Percentiles rank a stretch among this genome's conserved stretches.
Conservation (phyloP, 2,113 vertebrate genomes). For the Xiphias gladius region DNA sequence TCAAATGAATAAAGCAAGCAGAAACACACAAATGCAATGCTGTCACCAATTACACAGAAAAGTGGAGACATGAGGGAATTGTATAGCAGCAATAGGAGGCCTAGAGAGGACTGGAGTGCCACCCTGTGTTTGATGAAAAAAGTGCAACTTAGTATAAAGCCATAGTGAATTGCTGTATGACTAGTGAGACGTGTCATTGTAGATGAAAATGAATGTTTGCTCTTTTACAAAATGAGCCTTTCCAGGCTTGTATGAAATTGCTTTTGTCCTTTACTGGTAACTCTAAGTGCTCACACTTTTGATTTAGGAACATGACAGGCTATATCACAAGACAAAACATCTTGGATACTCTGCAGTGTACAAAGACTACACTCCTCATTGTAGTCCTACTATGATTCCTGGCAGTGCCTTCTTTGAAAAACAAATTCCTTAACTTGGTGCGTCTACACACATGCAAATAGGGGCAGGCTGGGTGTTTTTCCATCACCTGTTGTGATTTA, state of each 20-base stretch:
- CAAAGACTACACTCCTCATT: background rate
- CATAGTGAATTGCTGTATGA: background rate
- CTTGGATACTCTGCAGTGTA: background rate
- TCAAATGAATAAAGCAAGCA: slow-evolving; percentile 34
- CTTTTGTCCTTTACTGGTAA: slow-evolving; percentile 10
- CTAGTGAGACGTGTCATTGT: background rate
- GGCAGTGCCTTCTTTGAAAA: slow-evolving; percentile 82
- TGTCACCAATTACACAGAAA: slow-evolving; percentile 36
- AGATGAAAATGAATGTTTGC: slow-evolving; percentile 8
- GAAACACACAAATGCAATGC: slow-evolving; percentile 27
- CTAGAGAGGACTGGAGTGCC: slow-evolving; percentile 65
- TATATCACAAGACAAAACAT: background rate
- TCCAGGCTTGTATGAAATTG: background rate
- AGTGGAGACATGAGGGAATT: background rate
- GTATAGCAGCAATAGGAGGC: background rate
- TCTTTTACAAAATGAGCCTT: slow-evolving; percentile 15
- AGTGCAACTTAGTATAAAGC: background rate
- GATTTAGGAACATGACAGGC: background rate
- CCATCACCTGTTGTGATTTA: slow-evolving; percentile 82
- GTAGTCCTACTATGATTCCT: slow-evolving; percentile 9
- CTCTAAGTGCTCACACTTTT: background rate
- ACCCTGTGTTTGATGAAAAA: slow-evolving; percentile 46
- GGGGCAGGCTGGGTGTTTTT: slow-evolving; percentile 76
- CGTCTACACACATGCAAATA: slow-evolving; percentile 83
- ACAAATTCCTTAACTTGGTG: slow-evolving; percentile 77